Base-by-base conservation (phyloP, 2,797 vertebrate genomes). In the Parotocinclus haroldoi region DNA sequence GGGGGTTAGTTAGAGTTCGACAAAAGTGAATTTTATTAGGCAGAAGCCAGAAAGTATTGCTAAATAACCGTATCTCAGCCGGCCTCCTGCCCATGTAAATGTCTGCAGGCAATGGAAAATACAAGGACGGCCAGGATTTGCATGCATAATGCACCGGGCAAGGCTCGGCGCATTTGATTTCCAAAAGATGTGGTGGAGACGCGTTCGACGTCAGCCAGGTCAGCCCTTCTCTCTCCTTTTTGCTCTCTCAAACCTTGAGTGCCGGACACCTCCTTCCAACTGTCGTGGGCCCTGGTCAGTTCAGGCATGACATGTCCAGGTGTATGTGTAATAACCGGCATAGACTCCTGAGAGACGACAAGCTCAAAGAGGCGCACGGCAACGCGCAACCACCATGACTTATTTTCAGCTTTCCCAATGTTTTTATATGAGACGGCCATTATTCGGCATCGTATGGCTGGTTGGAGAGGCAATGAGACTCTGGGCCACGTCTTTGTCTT, bases 131-230 rank as follows among this genome's bases (percentile, higher is more conserved):
- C 45, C 60, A 45, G 27, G 66, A 86, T 92, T 92, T 92, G 89
- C 89, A 91, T 91, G 77, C 63, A 78, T 81, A 83, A 76, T 74
- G 81, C 81, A 9, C 60, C 72, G 66, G 48, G 68, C 77, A 78
- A 74, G 71, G 57, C 72, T 73, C 53, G 19, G 76, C 53, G 66
- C 73, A 89, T 91, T 91, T 90, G 90, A 70, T 91, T 91, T 82
- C 88, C 89, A 90, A 91, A 91, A 80, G 61, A 77, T 76, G 84
- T 81, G 63, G 50, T 17, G 54, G 66, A 52, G 51, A 51, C 52
- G 36, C 39, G 54, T 57, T 60, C 17, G 45, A 46, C 19, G 39
- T 16, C 60, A 17, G 60, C 50, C 36, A 58, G 48, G 14, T 51
- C 40, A 49, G 48, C 45, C 57, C 36, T 16, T 36, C 50, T 57